Evolutionary conservation across 2,113 vertebrate genomes (phyloP).

Genomic region (Anseranas semipalmata): DNA sequence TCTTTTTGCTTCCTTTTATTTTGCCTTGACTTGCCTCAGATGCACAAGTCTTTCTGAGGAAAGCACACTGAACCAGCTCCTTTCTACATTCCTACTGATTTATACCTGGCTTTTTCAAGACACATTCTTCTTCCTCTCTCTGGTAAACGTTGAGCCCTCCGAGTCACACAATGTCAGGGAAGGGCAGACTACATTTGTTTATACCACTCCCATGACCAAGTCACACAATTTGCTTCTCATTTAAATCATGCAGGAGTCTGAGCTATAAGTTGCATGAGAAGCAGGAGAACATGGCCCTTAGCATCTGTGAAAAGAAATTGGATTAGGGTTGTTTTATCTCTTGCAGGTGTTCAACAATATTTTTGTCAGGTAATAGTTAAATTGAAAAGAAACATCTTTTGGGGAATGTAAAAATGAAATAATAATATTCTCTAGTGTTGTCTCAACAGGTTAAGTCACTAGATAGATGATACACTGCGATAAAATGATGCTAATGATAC

Average conservation of each 20-base stretch:
- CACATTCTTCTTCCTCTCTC: background rate
- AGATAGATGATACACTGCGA: slow-evolving; percentile 12
- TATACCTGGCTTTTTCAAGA: background rate
- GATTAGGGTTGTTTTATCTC: slow-evolving; percentile 60
- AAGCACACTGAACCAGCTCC: background rate
- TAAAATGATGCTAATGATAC: slow-evolving; percentile 43
- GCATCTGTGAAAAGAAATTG: slow-evolving; percentile 57
- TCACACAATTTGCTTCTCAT: slow-evolving; percentile 57
- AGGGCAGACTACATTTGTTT: slow-evolving; percentile 44
- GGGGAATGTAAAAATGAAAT: slow-evolving; percentile 64
- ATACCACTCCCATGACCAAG: slow-evolving; percentile 29
- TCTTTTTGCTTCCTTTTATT: background rate
- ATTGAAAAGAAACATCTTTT: slow-evolving; percentile 60
- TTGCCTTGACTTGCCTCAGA: background rate
- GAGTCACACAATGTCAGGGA: background rate
- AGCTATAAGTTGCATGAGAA: slow-evolving; percentile 27
- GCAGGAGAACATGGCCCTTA: slow-evolving; percentile 55
- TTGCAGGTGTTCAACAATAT: slow-evolving; percentile 56
- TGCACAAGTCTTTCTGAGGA: background rate
- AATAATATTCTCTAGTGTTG: slow-evolving; percentile 41
- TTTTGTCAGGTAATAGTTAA: slow-evolving; percentile 65
- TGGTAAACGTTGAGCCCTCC: background rate
- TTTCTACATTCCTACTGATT: background rate
- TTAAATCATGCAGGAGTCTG: slow-evolving; percentile 56
- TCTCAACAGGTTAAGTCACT: slow-evolving; percentile 39